Percentiles rank a stretch among this genome's conserved stretches.
Conservation (phyloP, 2,888 invertebrate species). For the Heliconius sara region DNA sequence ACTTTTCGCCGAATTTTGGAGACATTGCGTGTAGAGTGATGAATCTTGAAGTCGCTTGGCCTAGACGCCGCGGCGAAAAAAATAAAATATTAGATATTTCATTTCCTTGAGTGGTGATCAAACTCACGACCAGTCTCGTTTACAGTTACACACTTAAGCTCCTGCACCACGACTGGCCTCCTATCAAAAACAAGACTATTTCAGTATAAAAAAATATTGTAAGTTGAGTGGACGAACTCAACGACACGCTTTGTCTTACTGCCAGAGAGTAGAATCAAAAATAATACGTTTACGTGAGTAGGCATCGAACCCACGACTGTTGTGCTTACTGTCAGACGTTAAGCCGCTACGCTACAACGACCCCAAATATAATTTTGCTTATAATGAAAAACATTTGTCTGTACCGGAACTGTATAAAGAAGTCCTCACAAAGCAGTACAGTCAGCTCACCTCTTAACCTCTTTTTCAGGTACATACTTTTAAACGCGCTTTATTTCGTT, state of each 20-base stretch:
- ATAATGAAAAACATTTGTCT: not conserved
- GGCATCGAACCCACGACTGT: too few relatives aligned
- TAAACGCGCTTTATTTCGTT: constrained; percentile 19
- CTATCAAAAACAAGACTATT: too few relatives aligned
- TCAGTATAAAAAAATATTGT: too few relatives aligned
- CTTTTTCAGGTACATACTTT: constrained; percentile 17
- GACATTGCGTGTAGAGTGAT: too few relatives aligned
- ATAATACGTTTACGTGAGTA: too few relatives aligned
- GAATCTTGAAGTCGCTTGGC: not conserved
- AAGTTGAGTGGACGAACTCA: too few relatives aligned
- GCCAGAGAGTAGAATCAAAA: too few relatives aligned
- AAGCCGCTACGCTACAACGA: not conserved
- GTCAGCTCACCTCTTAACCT: constrained; percentile 29
- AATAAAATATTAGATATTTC: too few relatives aligned
- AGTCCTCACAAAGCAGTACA: constrained; percentile 1
- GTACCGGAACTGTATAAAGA: not conserved
- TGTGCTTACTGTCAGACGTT: not conserved
- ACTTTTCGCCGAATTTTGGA: too few relatives aligned
- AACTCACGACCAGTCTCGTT: not conserved
- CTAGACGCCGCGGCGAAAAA: too few relatives aligned
- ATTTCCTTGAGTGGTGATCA: not conserved
- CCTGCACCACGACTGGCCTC: not conserved
- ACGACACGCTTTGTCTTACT: too few relatives aligned
- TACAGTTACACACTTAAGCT: not conserved
- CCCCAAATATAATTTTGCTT: not conserved